Percentiles rank a stretch among this genome's conserved stretches.
Conservation (phyloP, 2,888 invertebrate species). For the Drosophila pseudotalamancana region DNA sequence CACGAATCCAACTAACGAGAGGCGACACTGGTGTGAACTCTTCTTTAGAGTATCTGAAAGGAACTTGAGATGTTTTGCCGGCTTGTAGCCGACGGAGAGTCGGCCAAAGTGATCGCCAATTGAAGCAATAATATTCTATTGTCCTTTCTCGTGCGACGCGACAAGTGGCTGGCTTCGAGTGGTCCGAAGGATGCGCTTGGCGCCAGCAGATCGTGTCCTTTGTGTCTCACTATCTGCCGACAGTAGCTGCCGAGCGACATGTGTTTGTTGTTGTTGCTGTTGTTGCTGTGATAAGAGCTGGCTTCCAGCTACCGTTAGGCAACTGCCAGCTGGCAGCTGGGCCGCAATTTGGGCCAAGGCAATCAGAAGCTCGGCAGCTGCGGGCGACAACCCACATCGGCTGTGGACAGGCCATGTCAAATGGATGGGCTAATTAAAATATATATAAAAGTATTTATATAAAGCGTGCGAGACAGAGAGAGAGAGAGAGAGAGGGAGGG, state of each 20-base stretch:
- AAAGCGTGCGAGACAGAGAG: too few species aligned
- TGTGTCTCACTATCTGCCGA: conserved; percentile 56
- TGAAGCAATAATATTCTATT: conserved; percentile 75
- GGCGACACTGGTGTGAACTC: conserved; percentile 66
- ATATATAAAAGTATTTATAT: conserved; percentile 17
- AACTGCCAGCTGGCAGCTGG: not conserved
- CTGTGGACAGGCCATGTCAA: conserved; percentile 43
- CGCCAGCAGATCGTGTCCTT: conserved; percentile 54
- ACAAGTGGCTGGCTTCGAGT: conserved; percentile 58
- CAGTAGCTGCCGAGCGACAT: conserved; percentile 52
- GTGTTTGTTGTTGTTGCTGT: too few species aligned
- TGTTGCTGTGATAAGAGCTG: conserved; percentile 64
- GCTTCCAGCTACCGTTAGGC: conserved; percentile 41
- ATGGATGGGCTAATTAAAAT: conserved; percentile 64
- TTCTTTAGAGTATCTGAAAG: conserved; percentile 59
- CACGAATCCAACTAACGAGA: not conserved
- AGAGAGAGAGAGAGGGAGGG: too few species aligned
- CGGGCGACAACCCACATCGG: conserved; percentile 7
- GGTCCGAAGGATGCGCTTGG: conserved; percentile 51
- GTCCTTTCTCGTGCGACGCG: conserved; percentile 65
- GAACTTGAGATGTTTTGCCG: conserved; percentile 59
- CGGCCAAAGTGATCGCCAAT: conserved; percentile 66
- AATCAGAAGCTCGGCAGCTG: conserved; percentile 13
- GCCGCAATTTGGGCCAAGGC: not conserved
- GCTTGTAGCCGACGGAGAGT: conserved; percentile 29